Percentiles rank a stretch among this genome's conserved stretches.
Evolutionary conservation across 2,888 invertebrate species (phyloP).

Genomic region (Taphrorychus bicolor): DNA sequence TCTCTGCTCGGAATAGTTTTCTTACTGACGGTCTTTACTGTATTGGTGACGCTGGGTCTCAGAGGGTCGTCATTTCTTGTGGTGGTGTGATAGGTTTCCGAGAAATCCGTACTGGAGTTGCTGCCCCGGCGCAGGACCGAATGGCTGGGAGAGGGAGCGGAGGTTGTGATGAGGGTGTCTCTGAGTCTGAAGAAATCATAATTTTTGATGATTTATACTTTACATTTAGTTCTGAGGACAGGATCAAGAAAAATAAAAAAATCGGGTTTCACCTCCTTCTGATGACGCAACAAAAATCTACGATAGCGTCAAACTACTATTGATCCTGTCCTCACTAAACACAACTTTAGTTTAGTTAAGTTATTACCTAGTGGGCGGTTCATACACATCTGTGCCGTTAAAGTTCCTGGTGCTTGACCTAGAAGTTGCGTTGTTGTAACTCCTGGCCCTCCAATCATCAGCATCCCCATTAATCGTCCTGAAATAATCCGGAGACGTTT

Average conservation of each 20-base stretch:
- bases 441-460: slow-evolving; percentile 47
- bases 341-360: background rate
- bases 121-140: slow-evolving; percentile 68
- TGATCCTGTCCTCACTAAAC: too few species aligned
- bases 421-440: slow-evolving; percentile 48
- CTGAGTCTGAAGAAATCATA: slow-evolving; percentile 50
- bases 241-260: background rate
- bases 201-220: too few species aligned
- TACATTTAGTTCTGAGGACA: too few species aligned
- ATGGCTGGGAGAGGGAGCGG: slow-evolving; percentile 58
- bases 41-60: slow-evolving; percentile 74
- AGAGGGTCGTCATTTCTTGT: slow-evolving; percentile 72
- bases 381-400: slow-evolving; percentile 57
- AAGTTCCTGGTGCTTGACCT: slow-evolving; percentile 53
- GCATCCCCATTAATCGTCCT: slow-evolving; percentile 68
- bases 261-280: too few species aligned
- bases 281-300: too few species aligned
- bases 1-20: slow-evolving; percentile 71
- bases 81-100: slow-evolving; percentile 74
- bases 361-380: slow-evolving; percentile 56
- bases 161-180: slow-evolving; percentile 45
- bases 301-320: too few species aligned
- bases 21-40: slow-evolving; percentile 73
- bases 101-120: slow-evolving; percentile 73
- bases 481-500: slow-evolving; percentile 75